These are phyloP conservation scores for Meloe dianella DNA, from an alignment of 2,888 invertebrate genomes.

Conservation along the genomic window DNA sequence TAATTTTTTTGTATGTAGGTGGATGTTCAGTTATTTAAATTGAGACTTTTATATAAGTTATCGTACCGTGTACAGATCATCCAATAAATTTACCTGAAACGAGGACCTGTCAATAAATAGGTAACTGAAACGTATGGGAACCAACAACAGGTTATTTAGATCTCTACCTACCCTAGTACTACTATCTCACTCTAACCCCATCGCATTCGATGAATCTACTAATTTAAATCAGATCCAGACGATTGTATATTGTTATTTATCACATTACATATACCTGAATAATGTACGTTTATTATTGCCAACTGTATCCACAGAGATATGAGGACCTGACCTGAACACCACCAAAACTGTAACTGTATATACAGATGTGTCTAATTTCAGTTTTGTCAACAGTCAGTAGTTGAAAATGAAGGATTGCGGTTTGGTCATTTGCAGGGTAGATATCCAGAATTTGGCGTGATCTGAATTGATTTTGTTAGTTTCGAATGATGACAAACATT, in stretches of 20 bases:
- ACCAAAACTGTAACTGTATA: background rate
- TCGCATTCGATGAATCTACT: background rate
- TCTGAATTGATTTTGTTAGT: background rate
- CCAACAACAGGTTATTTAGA: slow-evolving; percentile 39
- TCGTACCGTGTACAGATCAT: background rate
- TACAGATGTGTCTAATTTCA: slow-evolving; percentile 1
- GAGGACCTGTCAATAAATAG: slow-evolving; percentile 34
- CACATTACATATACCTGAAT: background rate
- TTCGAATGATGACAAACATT: background rate
- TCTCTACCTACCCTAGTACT: background rate
- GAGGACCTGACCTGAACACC: background rate
- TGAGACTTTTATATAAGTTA: background rate
- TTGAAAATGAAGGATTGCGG: slow-evolving; percentile 5
- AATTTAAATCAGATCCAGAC: slow-evolving; percentile 5
- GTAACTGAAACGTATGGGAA: slow-evolving; percentile 37
- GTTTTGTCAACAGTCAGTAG: background rate
- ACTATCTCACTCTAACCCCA: background rate
- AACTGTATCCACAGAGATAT: background rate
- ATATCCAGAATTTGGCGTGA: background rate
- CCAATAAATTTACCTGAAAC: slow-evolving; percentile 34
- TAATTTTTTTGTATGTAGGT: background rate
- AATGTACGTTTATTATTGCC: background rate
- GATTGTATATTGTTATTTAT: background rate
- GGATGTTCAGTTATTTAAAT: background rate
- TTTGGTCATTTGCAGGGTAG: background rate